Percentiles rank a stretch among this genome's conserved stretches.
Evolutionary conservation across 2,797 vertebrate genomes (phyloP).

Genomic region (Uromys caudimaculatus): DNA sequence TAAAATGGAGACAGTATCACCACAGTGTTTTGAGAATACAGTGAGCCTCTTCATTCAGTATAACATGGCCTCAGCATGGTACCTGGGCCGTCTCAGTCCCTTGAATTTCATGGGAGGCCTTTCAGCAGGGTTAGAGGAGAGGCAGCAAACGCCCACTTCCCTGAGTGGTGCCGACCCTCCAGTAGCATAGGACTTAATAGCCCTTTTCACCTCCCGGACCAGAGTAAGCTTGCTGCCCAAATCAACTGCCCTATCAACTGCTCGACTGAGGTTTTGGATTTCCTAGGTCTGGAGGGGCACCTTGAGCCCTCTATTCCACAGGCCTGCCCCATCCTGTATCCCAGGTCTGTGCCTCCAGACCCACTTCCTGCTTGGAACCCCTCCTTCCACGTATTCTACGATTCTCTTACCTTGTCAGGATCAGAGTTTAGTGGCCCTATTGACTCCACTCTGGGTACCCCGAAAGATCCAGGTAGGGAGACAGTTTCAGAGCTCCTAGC

Average conservation of each 20-base stretch:
- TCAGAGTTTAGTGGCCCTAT: constrained; percentile 56
- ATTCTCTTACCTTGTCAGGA: constrained; percentile 85
- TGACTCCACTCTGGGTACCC: constrained; percentile 42
- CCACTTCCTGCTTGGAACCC: background rate
- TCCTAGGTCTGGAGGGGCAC: background rate
- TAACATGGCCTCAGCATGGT: background rate
- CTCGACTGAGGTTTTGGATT: background rate
- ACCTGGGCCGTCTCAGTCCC: background rate
- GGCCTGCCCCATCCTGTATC: background rate
- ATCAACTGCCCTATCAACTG: too few relatives aligned
- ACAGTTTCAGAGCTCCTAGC: background rate
- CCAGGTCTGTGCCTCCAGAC: background rate
- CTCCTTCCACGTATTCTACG: background rate
- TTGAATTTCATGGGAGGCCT: background rate
- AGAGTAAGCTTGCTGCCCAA: rapidly evolving
- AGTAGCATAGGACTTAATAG: too few relatives aligned
- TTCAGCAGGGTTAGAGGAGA: background rate
- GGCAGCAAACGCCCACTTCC: background rate
- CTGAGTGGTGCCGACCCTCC: rapidly evolving
- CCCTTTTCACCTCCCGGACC: background rate
- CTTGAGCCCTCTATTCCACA: background rate
- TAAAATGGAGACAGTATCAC: background rate
- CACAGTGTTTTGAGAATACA: rapidly evolving
- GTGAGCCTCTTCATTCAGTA: rapidly evolving
- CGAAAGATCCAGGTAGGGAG: constrained; percentile 62